Percentiles rank a stretch among this genome's conserved stretches.
These are phyloP conservation scores for Spatulosminthurus flaviceps DNA, from an alignment of 2,888 invertebrate genomes.

Conservation along the genomic window DNA sequence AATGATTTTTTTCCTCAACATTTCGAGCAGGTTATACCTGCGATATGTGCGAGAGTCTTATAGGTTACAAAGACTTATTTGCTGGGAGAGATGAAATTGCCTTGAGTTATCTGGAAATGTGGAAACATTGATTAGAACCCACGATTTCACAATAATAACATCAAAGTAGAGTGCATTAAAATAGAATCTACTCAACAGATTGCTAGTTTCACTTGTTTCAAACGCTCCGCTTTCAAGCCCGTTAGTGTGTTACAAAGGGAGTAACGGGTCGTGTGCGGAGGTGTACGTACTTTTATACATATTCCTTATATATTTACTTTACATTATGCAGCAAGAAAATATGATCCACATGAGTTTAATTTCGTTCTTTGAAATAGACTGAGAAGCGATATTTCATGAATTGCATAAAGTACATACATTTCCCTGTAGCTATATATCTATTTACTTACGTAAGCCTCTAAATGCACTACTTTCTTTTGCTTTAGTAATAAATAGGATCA, in stretches of 20 bases:
- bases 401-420: background rate
- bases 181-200: constrained; percentile 10
- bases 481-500: constrained; percentile 14
- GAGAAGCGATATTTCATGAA: background rate
- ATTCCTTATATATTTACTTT: too few relatives aligned
- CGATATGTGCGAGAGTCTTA: too few relatives aligned
- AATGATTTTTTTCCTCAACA: too few relatives aligned
- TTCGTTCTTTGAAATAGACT: background rate
- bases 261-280: background rate
- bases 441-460: background rate
- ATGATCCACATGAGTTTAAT: too few relatives aligned
- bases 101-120: background rate
- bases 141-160: constrained; percentile 13
- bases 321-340: too few relatives aligned
- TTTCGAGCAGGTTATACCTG: too few relatives aligned
- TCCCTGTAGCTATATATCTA: background rate
- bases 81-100: background rate
- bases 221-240: background rate
- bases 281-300: too few relatives aligned
- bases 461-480: background rate
- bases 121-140: constrained; percentile 2
- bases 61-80: too few relatives aligned
- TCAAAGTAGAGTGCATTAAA: constrained; percentile 6
- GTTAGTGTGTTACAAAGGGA: background rate
- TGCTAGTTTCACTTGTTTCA: background rate